Evolutionary conservation across 2,797 vertebrate species (phyloP).

Genomic region (Anabacerthia variegaticeps): DNA sequence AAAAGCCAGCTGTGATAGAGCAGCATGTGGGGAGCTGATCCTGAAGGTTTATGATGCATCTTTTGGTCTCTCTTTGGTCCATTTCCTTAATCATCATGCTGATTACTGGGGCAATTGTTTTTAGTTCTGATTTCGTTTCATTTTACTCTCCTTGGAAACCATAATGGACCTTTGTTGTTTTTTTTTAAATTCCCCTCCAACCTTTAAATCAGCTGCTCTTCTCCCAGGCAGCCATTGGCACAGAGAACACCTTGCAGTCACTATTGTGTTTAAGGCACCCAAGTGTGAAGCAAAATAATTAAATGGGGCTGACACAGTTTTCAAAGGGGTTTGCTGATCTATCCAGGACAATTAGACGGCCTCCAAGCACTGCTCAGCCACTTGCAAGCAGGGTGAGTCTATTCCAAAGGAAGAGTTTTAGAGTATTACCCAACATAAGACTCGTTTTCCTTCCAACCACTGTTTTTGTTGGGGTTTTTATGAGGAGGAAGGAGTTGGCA

Average conservation of each 20-base stretch:
- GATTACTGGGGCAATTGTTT: neutral
- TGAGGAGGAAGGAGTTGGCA: neutral
- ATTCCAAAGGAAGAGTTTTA: neutral
- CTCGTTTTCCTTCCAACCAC: neutral
- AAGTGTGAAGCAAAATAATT: slow-evolving; percentile 47
- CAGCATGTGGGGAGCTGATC: neutral
- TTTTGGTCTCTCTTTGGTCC: neutral
- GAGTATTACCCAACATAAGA: neutral
- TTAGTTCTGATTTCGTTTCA: neutral
- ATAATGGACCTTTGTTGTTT: neutral
- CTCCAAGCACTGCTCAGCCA: neutral
- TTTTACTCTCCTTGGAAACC: neutral
- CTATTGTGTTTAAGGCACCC: neutral
- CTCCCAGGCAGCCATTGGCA: neutral
- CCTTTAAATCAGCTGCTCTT: neutral
- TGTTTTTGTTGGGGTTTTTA: neutral
- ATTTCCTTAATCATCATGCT: slow-evolving; percentile 7
- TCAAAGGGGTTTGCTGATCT: neutral
- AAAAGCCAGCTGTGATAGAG: neutral
- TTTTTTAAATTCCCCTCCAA: neutral
- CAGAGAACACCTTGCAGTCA: neutral
- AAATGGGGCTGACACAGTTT: neutral
- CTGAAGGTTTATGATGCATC: neutral
- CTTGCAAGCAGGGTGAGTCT: neutral
- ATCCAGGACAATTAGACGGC: neutral